A percentile compares a stretch with the other conserved stretches of the same genome.
phyloP scores from a whole-genome alignment of 2,113 vertebrate genomes.

The Ailurus styani region DNA sequence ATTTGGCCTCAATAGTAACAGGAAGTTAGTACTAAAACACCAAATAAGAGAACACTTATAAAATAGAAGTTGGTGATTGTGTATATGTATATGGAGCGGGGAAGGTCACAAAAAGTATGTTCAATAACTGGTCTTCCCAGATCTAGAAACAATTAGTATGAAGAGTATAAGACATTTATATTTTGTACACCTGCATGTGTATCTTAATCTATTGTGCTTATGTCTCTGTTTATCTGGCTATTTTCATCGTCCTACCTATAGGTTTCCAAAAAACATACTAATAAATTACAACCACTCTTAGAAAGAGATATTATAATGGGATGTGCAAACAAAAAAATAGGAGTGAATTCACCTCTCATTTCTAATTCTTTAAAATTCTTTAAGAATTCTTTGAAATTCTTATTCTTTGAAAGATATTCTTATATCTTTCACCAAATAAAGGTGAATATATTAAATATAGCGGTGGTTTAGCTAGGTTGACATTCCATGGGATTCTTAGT shows the following conservation, averaged over 20 bases:
- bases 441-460: background rate
- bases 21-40: constrained; percentile 25
- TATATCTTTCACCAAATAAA: too few relatives aligned
- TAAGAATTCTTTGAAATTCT: too few relatives aligned
- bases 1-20: background rate
- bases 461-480: background rate
- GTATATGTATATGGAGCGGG: background rate
- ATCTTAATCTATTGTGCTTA: background rate
- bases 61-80: background rate
- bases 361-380: background rate
- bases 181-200: background rate
- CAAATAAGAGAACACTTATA: constrained; percentile 32
- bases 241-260: background rate
- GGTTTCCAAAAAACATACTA: background rate
- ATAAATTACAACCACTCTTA: background rate
- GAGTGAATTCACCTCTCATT: background rate
- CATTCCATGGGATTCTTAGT: background rate
- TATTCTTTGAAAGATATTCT: too few relatives aligned
- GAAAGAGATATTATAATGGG: background rate
- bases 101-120: background rate
- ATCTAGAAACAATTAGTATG: background rate
- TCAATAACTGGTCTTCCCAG: background rate
- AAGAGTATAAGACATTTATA: background rate
- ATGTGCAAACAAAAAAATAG: background rate
- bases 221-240: background rate